phyloP scores from a whole-genome alignment of 2,113 vertebrate species.

The Guaruba guarouba region DNA sequence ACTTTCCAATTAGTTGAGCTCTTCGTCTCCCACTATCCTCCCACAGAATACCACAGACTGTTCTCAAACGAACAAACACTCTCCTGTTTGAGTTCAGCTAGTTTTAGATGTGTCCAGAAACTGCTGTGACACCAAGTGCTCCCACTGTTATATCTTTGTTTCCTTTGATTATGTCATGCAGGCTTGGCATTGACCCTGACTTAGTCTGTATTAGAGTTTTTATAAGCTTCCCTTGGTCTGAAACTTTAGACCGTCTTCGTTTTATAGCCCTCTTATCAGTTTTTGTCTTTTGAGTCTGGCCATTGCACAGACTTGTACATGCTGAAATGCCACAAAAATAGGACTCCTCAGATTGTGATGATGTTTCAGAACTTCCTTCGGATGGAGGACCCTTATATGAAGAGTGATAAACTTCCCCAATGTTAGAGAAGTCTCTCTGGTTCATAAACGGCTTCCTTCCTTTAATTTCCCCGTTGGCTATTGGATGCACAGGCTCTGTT shows the following conservation, averaged over 20 bases:
- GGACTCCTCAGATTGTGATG: slow-evolving; percentile 91
- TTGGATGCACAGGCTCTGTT: slow-evolving; percentile 62
- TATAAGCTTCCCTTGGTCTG: slow-evolving; percentile 81
- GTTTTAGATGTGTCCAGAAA: slow-evolving; percentile 88
- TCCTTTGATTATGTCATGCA: slow-evolving; percentile 93
- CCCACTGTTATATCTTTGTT: slow-evolving; percentile 90
- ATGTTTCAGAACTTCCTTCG: slow-evolving; percentile 88
- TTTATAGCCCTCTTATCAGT: slow-evolving; percentile 91
- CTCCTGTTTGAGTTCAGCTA: slow-evolving; percentile 61
- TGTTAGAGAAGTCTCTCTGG: slow-evolving; percentile 81
- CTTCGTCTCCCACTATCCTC: slow-evolving; percentile 56
- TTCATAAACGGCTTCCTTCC: slow-evolving; percentile 81
- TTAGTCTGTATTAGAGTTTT: slow-evolving; percentile 86
- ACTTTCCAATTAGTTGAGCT: slow-evolving; percentile 67
- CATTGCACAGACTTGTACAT: slow-evolving; percentile 82
- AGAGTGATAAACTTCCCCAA: slow-evolving; percentile 78
- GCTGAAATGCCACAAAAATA: slow-evolving; percentile 86
- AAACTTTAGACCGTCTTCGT: slow-evolving; percentile 85
- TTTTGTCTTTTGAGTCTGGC: slow-evolving; percentile 83
- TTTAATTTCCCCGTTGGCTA: slow-evolving; percentile 81
- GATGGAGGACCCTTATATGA: slow-evolving; percentile 83
- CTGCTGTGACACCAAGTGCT: slow-evolving; percentile 86
- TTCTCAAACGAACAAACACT: slow-evolving; percentile 71
- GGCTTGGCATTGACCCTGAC: slow-evolving; percentile 82
- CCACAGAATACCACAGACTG: slow-evolving; percentile 73